Evolutionary conservation across 1,140 invertebrate genomes (phyloP).

Genomic region (Hylyphantes graminicola): DNA sequence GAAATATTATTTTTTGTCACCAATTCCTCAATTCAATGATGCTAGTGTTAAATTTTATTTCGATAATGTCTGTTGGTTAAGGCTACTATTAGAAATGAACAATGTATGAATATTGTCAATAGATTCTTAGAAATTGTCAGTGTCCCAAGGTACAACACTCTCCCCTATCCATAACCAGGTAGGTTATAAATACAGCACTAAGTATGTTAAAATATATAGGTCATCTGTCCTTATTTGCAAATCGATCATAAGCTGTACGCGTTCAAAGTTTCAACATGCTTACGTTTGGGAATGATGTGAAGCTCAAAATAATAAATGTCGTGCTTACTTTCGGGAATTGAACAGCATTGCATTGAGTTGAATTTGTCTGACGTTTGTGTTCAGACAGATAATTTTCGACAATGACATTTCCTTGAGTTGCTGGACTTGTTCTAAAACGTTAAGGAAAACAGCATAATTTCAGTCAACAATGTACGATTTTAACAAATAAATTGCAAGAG

Average conservation of each 20-base stretch:
- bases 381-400: slow-evolving; percentile 12
- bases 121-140: too few relatives aligned
- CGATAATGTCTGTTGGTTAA: too few relatives aligned
- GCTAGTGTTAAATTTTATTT: too few relatives aligned
- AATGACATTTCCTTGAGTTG: slow-evolving; percentile 20
- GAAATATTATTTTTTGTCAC: too few relatives aligned
- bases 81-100: too few relatives aligned
- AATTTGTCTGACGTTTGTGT: not conserved
- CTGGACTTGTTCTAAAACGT: slow-evolving; percentile 15
- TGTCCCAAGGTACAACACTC: not conserved
- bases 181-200: not conserved
- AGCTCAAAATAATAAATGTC: not conserved
- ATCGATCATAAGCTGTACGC: not conserved
- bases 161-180: not conserved
- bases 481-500: not conserved
- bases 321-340: slow-evolving; percentile 12
- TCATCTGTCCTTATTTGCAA: not conserved
- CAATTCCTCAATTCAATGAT: too few relatives aligned
- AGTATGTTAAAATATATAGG: not conserved
- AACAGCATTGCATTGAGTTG: slow-evolving; percentile 32
- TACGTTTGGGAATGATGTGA: not conserved
- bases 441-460: not conserved
- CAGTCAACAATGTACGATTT: not conserved
- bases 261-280: not conserved
- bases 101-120: too few relatives aligned